Percentiles rank a stretch among this genome's conserved stretches.
Conservation (phyloP, 2,888 invertebrate species). For the Eumacrocentrus americanus region DNA sequence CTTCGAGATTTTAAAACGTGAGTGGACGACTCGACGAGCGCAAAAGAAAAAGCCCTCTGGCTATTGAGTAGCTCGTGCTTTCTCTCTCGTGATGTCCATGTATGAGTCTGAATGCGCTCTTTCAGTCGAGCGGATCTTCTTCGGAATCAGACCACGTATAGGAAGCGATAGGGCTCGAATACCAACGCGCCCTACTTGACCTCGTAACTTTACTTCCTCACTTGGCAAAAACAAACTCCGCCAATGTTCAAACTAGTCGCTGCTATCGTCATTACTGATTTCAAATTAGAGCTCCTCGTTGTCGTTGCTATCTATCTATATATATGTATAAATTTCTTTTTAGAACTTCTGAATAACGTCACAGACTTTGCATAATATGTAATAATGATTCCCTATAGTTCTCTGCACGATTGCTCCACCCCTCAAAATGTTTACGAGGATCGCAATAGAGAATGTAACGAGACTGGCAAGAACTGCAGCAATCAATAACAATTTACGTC, state of each 20-base stretch:
- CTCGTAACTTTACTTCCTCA: conserved; percentile 10
- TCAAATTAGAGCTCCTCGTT: conserved; percentile 12
- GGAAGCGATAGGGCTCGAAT: conserved; percentile 15
- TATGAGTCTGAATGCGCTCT: conserved; percentile 7
- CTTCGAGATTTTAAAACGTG: conserved; percentile 7
- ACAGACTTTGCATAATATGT: not conserved
- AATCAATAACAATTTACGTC: not conserved
- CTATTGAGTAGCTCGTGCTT: conserved; percentile 8
- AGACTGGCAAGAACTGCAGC: not conserved
- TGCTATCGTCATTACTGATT: conserved; percentile 13
- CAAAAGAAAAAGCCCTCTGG: not conserved
- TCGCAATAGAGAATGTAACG: not conserved
- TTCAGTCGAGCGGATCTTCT: conserved; percentile 1
- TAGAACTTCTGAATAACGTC: not conserved
- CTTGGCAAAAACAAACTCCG: conserved; percentile 17
- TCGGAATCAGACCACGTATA: conserved; percentile 30
- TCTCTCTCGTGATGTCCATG: too few relatives aligned
- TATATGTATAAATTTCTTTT: too few relatives aligned
- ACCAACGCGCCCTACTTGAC: conserved; percentile 14
- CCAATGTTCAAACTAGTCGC: not conserved
- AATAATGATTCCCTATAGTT: too few relatives aligned
- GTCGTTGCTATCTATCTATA: not conserved
- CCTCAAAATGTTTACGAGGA: not conserved
- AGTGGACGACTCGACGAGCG: not conserved
- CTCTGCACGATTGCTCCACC: not conserved